Evolutionary conservation across 2,797 vertebrate species (phyloP).

Genomic region (Cirrhinus molitorella): DNA sequence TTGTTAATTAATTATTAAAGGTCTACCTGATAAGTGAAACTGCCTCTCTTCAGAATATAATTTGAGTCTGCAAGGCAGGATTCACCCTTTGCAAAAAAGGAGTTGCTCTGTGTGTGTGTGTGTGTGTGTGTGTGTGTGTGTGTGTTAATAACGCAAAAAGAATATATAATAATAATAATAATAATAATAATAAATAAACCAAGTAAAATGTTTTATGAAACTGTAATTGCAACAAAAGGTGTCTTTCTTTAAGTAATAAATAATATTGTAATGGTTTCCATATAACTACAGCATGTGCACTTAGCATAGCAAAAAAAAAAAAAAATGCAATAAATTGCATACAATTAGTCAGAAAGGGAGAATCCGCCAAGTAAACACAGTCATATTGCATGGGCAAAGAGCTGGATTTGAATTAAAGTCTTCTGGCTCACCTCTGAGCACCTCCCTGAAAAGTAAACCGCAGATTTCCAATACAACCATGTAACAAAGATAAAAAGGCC

Average conservation of each 20-base stretch:
- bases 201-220: neutral
- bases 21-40: neutral
- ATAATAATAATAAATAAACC: too few species aligned
- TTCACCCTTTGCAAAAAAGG: neutral
- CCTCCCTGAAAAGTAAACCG: slow-evolving; percentile 4
- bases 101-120: neutral
- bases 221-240: neutral
- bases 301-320: neutral
- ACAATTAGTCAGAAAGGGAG: neutral
- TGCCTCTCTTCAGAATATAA: neutral
- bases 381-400: neutral
- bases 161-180: too few species aligned
- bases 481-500: neutral
- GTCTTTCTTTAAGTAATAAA: neutral
- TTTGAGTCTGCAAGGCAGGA: neutral
- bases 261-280: neutral
- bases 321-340: neutral
- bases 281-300: neutral
- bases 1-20: neutral
- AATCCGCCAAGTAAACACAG: neutral
- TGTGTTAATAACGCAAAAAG: neutral
- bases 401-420: neutral
- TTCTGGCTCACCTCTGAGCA: neutral
- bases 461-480: neutral
- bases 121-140: neutral